These are phyloP conservation scores for Gallinago paraguaiae DNA, from an alignment of 2,113 vertebrate species.

Conservation along the genomic window DNA sequence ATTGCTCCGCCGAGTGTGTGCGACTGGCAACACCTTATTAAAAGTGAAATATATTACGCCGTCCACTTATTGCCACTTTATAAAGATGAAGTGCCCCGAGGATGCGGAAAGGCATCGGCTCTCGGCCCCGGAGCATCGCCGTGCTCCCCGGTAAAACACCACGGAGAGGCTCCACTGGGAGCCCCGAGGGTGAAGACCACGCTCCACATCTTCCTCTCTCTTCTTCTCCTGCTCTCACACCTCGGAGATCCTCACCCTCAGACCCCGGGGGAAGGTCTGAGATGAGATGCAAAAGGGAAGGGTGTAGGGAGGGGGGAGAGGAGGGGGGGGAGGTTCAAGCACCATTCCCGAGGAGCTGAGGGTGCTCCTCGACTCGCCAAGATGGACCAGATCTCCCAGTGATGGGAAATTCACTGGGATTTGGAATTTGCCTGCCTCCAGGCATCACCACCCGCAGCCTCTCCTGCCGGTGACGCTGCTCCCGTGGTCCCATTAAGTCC, in stretches of 20 bases:
- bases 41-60: slow-evolving; percentile 80
- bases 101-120: slow-evolving; percentile 21
- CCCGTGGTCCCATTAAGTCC: fast-evolving
- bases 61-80: slow-evolving; percentile 76
- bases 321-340: background rate
- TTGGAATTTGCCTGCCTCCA: background rate
- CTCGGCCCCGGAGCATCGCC: background rate
- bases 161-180: background rate
- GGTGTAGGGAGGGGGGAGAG: too few species aligned
- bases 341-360: background rate
- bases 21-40: slow-evolving; percentile 82
- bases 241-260: background rate
- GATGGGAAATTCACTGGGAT: fast-evolving
- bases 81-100: slow-evolving; percentile 74
- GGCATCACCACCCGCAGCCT: background rate
- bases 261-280: background rate
- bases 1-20: slow-evolving; percentile 74
- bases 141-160: background rate
- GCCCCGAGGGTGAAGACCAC: background rate
- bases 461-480: background rate
- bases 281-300: background rate
- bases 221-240: background rate
- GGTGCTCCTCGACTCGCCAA: background rate
- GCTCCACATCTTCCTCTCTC: background rate
- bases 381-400: background rate